These are phyloP conservation scores for Callithrix jacchus DNA, from an alignment of 2,113 vertebrate genomes.

Conservation along the genomic window DNA sequence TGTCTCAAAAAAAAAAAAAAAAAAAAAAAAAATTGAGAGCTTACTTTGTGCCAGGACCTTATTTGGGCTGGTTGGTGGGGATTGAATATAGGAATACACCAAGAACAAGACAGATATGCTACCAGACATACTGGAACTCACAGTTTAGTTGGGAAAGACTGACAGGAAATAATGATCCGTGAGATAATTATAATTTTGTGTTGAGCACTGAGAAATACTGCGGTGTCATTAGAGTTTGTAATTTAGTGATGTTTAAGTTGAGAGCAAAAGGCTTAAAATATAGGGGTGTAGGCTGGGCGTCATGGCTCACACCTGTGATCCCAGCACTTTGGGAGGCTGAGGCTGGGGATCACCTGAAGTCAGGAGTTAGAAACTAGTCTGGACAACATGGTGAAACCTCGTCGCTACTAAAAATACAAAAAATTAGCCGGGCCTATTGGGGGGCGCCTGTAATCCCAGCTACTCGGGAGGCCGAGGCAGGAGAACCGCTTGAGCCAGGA, in stretches of 20 bases:
- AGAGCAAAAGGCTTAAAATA: neutral
- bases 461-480: too few relatives aligned
- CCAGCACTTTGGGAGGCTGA: too few relatives aligned
- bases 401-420: too few relatives aligned
- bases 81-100: neutral
- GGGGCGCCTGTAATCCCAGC: too few relatives aligned
- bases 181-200: neutral
- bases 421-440: too few relatives aligned
- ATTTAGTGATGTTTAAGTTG: neutral
- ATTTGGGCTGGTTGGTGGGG: neutral
- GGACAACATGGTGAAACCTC: too few relatives aligned
- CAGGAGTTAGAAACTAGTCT: too few relatives aligned
- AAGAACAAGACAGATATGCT: neutral
- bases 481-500: too few relatives aligned
- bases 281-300: accelerated
- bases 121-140: neutral
- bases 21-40: neutral
- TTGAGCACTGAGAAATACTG: neutral
- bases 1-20: too few relatives aligned
- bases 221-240: neutral
- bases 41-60: neutral
- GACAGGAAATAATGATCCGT: neutral
- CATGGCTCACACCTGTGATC: too few relatives aligned
- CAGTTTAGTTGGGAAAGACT: neutral
- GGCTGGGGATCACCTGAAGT: too few relatives aligned